Percentiles rank a stretch among this genome's conserved stretches.
These are phyloP conservation scores for Cotesia chilonis DNA, from an alignment of 1,140 invertebrate genomes.

Conservation along the genomic window DNA sequence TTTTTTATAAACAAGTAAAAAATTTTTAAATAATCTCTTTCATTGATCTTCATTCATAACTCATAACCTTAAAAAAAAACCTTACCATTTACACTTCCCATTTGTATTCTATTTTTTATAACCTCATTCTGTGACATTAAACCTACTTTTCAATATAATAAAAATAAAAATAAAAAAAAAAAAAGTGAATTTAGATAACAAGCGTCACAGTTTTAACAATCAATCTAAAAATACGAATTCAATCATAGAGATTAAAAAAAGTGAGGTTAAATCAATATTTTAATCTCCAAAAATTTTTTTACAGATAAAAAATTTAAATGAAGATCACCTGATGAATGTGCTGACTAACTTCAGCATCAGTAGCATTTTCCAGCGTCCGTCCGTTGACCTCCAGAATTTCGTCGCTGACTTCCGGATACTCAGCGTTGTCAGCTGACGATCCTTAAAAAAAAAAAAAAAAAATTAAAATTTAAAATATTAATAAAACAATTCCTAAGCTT, in stretches of 20 bases:
- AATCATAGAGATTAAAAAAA: background rate
- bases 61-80: no score
- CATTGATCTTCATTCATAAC: no score
- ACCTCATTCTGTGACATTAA: no score
- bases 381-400: slow-evolving; percentile 97
- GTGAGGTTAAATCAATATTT: background rate
- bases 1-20: no score
- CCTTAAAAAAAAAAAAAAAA: slow-evolving; percentile 66
- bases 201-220: no score
- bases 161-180: no score
- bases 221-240: no score
- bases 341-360: slow-evolving; percentile 87
- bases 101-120: no score
- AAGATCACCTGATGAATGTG: slow-evolving; percentile 89
- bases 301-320: background rate
- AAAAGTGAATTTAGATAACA: no score
- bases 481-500: background rate
- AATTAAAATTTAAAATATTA: background rate
- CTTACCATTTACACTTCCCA: no score
- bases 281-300: background rate
- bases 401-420: slow-evolving; percentile 91
- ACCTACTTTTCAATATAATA: no score
- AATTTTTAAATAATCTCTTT: no score
- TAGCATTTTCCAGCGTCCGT: slow-evolving; percentile 85
- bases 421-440: slow-evolving; percentile 89